These are phyloP conservation scores for Drosophila nigritarsus DNA, from an alignment of 2,888 invertebrate species.

Conservation along the genomic window DNA sequence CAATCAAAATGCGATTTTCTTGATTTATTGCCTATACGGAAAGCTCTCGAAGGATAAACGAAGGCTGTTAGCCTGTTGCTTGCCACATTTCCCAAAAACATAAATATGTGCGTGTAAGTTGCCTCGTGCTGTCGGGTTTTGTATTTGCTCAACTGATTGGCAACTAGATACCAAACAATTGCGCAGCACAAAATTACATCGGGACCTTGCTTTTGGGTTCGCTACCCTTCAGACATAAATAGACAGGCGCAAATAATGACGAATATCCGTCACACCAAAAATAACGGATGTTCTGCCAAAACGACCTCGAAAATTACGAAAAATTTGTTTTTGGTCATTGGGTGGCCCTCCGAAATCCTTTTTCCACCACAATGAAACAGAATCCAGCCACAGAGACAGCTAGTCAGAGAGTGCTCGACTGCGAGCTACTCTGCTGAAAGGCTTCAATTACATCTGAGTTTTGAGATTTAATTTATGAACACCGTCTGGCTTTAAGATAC, in stretches of 20 bases:
- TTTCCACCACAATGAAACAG: constrained; percentile 4
- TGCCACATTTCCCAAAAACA: constrained; percentile 3
- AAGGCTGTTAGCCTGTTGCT: constrained; percentile 37
- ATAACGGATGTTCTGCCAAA: constrained; percentile 51
- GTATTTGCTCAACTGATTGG: constrained; percentile 51
- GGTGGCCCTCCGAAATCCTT: constrained; percentile 34
- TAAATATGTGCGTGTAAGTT: not conserved
- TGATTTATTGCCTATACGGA: constrained; percentile 50
- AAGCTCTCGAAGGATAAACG: constrained; percentile 7
- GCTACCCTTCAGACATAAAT: constrained; percentile 11
- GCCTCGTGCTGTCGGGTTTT: constrained; percentile 6
- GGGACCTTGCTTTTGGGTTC: not conserved
- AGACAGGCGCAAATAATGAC: constrained; percentile 35
- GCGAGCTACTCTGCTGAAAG: not conserved
- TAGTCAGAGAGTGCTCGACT: not conserved
- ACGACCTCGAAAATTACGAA: constrained; percentile 35
- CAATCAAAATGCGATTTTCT: constrained; percentile 51
- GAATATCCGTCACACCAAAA: constrained; percentile 49
- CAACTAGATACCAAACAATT: constrained; percentile 42
- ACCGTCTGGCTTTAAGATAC: not conserved
- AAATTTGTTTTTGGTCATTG: constrained; percentile 43
- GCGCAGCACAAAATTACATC: constrained; percentile 34
- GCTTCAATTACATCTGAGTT: not conserved
- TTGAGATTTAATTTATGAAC: not conserved
- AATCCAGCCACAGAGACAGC: not conserved